Conservation (phyloP, 2,113 vertebrate species). For the Eudyptes chrysolophus region DNA sequence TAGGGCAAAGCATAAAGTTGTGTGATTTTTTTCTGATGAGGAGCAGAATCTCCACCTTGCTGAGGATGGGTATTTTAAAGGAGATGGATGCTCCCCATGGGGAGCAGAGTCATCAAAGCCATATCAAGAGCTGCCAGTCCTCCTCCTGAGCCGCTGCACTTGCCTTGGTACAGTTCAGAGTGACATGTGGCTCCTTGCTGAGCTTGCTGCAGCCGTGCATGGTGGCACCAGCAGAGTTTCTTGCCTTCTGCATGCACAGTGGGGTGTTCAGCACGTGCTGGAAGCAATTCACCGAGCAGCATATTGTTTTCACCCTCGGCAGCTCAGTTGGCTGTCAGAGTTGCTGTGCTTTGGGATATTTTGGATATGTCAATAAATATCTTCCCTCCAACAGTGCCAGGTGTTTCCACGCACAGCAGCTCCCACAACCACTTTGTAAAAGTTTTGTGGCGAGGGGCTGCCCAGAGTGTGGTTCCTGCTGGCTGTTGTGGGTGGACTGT, state of each 20-base stretch:
- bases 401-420: not conserved
- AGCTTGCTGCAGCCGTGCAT: not conserved
- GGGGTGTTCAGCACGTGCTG: not conserved
- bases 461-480: not conserved
- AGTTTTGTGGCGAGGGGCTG: not conserved
- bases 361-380: not conserved
- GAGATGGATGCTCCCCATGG: not conserved
- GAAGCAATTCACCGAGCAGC: not conserved
- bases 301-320: not conserved
- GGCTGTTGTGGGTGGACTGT: not conserved
- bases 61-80: not conserved
- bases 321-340: not conserved
- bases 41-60: not conserved
- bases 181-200: rapidly evolving
- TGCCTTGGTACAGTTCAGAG: not conserved
- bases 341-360: not conserved
- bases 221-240: not conserved
- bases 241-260: not conserved
- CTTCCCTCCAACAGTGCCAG: not conserved
- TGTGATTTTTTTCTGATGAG: not conserved
- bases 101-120: not conserved
- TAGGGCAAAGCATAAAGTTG: not conserved
- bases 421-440: not conserved
- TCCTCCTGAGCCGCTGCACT: rapidly evolving
- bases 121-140: not conserved